These are phyloP conservation scores for Kradibia gibbosae DNA, from an alignment of 1,140 invertebrate genomes.

Conservation along the genomic window DNA sequence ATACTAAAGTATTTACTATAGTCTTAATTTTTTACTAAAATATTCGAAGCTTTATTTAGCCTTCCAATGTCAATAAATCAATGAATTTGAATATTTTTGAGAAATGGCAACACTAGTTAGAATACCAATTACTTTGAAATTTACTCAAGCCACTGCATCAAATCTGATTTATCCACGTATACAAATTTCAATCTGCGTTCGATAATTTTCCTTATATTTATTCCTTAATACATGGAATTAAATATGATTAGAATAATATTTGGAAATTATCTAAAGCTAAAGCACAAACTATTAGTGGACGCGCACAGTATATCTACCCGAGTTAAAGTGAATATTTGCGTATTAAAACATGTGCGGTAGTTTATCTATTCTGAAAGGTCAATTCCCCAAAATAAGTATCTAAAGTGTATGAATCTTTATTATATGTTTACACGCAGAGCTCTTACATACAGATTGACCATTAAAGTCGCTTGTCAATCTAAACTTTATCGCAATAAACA, in stretches of 20 bases:
- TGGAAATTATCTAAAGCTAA: background rate
- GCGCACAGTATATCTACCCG: no score
- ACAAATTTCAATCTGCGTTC: constrained; percentile 1
- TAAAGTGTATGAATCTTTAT: background rate
- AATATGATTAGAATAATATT: constrained; percentile 15
- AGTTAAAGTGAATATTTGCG: background rate
- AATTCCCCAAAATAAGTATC: constrained; percentile 30
- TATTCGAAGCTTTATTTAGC: no score
- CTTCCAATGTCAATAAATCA: no score
- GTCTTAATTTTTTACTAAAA: no score
- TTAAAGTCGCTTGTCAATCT: background rate
- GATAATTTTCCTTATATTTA: constrained; percentile 2
- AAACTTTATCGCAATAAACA: background rate
- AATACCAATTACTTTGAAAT: background rate
- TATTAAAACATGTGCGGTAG: background rate
- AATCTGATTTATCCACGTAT: background rate
- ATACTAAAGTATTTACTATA: no score
- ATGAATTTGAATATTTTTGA: no score
- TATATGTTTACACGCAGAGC: background rate
- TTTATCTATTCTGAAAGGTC: constrained; percentile 26
- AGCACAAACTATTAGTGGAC: background rate
- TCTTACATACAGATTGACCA: background rate
- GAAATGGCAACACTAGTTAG: background rate
- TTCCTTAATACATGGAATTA: background rate
- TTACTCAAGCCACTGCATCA: background rate